A percentile compares a stretch with the other conserved stretches of the same genome.
Conservation (phyloP, 2,113 vertebrate species). For the Pelecanoides urinatrix region DNA sequence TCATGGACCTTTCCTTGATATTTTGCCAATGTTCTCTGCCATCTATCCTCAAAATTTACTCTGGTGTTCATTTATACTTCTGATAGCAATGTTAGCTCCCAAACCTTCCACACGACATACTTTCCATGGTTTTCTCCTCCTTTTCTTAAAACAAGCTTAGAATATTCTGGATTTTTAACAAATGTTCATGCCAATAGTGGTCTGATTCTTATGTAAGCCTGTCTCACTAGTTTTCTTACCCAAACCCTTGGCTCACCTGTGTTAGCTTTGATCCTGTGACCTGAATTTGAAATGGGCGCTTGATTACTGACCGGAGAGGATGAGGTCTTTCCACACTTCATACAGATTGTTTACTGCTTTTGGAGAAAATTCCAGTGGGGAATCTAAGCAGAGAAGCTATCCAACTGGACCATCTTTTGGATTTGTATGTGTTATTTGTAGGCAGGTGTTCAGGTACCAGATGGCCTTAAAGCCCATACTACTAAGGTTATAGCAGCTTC, state of each 20-base stretch:
- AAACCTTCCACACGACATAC: neutral
- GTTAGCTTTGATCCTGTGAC: neutral
- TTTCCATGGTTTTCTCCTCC: neutral
- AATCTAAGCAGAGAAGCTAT: slow-evolving; percentile 33
- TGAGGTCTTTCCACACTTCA: neutral
- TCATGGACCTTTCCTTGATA: neutral
- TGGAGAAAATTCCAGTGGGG: slow-evolving; percentile 50
- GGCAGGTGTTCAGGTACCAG: slow-evolving; percentile 70
- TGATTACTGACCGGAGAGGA: slow-evolving; percentile 16
- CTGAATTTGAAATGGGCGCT: neutral
- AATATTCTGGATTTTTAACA: neutral
- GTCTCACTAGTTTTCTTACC: neutral
- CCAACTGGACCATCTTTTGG: slow-evolving; percentile 55
- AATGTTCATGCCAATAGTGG: neutral
- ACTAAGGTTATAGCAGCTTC: slow-evolving; percentile 65
- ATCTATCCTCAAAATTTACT: neutral
- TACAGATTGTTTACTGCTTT: slow-evolving; percentile 38
- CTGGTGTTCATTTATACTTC: neutral
- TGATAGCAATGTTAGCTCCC: neutral
- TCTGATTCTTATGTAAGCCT: neutral
- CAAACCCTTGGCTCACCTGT: neutral
- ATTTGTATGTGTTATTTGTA: slow-evolving; percentile 48
- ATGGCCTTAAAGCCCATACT: slow-evolving; percentile 62
- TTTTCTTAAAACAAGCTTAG: neutral
- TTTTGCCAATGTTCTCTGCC: neutral